Evolutionary conservation across 2,797 vertebrate species (phyloP).

Genomic region (Onychomys leucogaster): DNA sequence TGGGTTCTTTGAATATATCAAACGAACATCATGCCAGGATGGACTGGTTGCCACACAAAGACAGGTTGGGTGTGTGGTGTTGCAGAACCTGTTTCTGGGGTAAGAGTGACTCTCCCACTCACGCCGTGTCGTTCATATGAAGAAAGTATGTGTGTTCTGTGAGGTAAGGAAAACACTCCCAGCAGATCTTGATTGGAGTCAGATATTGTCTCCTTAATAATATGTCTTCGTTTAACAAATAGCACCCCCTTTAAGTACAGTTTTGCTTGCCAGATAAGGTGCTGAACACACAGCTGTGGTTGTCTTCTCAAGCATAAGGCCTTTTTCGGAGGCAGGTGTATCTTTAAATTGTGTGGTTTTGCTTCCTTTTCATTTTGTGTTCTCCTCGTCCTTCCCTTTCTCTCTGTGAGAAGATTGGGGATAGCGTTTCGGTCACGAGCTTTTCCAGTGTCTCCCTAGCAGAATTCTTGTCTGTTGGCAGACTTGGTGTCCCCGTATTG

Average conservation of each 20-base stretch:
- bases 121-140: slow-evolving; percentile 63
- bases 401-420: background rate
- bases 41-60: slow-evolving; percentile 63
- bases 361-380: slow-evolving; percentile 32
- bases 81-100: slow-evolving; percentile 81
- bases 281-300: slow-evolving; percentile 20
- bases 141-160: slow-evolving; percentile 66
- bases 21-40: slow-evolving; percentile 61
- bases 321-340: slow-evolving; percentile 62
- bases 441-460: background rate
- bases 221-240: slow-evolving; percentile 68
- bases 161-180: slow-evolving; percentile 62
- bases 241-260: slow-evolving; percentile 52
- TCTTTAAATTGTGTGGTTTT: slow-evolving; percentile 40
- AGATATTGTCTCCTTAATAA: slow-evolving; percentile 68
- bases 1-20: slow-evolving; percentile 57
- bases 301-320: background rate
- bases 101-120: slow-evolving; percentile 67
- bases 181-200: slow-evolving; percentile 65
- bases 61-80: slow-evolving; percentile 68
- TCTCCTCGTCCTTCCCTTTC: background rate
- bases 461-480: background rate
- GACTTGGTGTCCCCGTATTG: background rate
- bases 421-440: background rate
- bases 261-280: slow-evolving; percentile 45